Evolutionary conservation across 2,113 vertebrate species (phyloP).

Genomic region (Actinemys pallida): DNA sequence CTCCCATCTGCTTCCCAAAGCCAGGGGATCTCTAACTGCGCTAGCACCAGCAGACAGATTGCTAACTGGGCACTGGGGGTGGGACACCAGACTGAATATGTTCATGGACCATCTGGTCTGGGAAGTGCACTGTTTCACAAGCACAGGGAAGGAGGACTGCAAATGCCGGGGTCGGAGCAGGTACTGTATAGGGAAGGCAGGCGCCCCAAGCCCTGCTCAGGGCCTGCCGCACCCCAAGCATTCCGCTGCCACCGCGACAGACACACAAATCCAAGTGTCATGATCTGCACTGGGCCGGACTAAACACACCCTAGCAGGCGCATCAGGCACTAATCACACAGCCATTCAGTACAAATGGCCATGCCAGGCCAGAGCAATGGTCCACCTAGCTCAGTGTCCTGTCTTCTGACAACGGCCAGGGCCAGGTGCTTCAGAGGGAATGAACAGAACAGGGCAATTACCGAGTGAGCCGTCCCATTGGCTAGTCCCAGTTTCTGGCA

Average conservation of each 20-base stretch:
- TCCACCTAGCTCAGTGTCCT: too few relatives aligned
- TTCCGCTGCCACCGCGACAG: not conserved
- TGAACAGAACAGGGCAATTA: not conserved
- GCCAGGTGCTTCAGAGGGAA: not conserved
- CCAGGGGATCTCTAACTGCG: not conserved
- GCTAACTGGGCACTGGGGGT: not conserved
- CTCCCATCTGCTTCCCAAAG: not conserved
- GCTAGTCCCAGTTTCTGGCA: not conserved
- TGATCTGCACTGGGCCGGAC: not conserved
- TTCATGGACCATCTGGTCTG: not conserved
- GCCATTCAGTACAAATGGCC: not conserved
- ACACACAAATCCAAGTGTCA: not conserved
- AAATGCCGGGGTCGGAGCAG: not conserved
- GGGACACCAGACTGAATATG: not conserved
- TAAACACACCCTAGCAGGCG: not conserved
- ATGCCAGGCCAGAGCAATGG: not conserved
- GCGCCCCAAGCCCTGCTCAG: not conserved
- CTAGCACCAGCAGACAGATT: not conserved
- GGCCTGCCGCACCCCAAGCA: not conserved
- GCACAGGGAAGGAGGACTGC: not conserved
- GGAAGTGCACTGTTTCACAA: not conserved
- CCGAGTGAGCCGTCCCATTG: not conserved
- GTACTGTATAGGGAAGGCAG: not conserved
- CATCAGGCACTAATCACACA: not conserved
- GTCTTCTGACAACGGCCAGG: not conserved